phyloP scores from a whole-genome alignment of 2,888 invertebrate species.

The Spodoptera exigua region DNA sequence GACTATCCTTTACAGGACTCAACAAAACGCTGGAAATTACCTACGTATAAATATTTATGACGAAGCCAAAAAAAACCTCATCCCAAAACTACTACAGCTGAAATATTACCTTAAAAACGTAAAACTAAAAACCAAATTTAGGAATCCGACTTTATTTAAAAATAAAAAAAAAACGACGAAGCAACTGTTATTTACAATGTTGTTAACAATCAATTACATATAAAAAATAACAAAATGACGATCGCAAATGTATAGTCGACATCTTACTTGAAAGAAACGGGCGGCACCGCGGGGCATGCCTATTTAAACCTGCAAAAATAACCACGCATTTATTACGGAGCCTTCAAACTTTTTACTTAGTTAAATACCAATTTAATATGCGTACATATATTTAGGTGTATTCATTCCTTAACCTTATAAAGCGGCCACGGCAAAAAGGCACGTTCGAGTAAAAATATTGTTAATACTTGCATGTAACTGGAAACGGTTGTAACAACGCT shows the following conservation, averaged over 20 bases:
- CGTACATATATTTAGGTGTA: conserved; percentile 39
- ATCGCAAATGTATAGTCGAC: conserved; percentile 23
- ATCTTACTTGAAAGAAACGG: conserved; percentile 35
- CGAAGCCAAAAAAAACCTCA: no score
- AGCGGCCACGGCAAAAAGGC: conserved; percentile 29
- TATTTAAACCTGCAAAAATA: conserved; percentile 28
- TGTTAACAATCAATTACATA: conserved; percentile 44
- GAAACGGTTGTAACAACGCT: conserved; percentile 29
- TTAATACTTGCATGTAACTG: conserved; percentile 26
- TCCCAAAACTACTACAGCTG: neutral
- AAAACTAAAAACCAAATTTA: conserved; percentile 6
- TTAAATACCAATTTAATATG: conserved; percentile 52
- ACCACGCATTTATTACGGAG: conserved; percentile 28
- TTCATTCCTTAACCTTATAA: conserved; percentile 40
- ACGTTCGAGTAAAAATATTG: conserved; percentile 39
- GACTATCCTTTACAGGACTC: no score
- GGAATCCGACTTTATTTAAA: conserved; percentile 6
- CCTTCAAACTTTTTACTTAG: conserved; percentile 41
- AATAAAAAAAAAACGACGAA: no score
- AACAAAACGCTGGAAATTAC: no score
- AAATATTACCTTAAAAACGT: neutral
- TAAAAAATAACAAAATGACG: conserved; percentile 29
- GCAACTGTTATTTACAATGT: conserved; percentile 14
- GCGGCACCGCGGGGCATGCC: conserved; percentile 27
- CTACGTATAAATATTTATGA: no score